Evolutionary conservation across 2,888 invertebrate genomes (phyloP), one percentile per base, ranked within the genome.

Genomic region (Uloborus plumipes): DNA sequence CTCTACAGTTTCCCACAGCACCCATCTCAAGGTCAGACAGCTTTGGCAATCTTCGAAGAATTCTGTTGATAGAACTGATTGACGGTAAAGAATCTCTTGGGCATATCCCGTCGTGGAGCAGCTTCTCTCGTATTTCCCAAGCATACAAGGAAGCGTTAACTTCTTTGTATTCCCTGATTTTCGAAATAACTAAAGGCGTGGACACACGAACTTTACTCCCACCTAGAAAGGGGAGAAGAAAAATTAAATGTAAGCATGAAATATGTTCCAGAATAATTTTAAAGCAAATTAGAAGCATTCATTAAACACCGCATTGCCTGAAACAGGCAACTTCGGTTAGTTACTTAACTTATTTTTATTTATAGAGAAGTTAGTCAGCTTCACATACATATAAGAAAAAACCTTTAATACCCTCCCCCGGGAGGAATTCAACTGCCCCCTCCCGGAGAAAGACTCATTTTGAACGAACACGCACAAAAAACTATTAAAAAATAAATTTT

Each of bases 191-290:
- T 15, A 85, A 55, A 9, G 87, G 87, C 4, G 87, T 87, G 14
- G 87, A 87, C 11, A 87, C 87, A 26, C 87, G 78, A 3, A 87
- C 87, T 62, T 87, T 87, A 58, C 87, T 87, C 47, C 87, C 87
- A 22, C 87, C 87, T 87, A 18, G n/a, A n/a, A n/a, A n/a, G n/a
- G n/a, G n/a, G n/a, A n/a, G 75, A 74, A 58, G 39, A n/a, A 47
- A 49, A 53, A 26, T 3, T 4, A 26, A 55, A 18, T 55, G n/a
- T 0, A 55, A 55, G 1, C n/a, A 18, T 55, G n/a, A 55, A 6
- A 55, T 6, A 39, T 39, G 39, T 39, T 9, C 39, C 9, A 11
- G 39, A 39, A 39, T 39, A 1, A 39, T 11, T 11, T 39, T 39
- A 39, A 39, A 39, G 11, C 3, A 39, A 39, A 39, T 7, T 39